Evolutionary conservation across 2,888 invertebrate species (phyloP).

Genomic region (Ennomos erosarius): DNA sequence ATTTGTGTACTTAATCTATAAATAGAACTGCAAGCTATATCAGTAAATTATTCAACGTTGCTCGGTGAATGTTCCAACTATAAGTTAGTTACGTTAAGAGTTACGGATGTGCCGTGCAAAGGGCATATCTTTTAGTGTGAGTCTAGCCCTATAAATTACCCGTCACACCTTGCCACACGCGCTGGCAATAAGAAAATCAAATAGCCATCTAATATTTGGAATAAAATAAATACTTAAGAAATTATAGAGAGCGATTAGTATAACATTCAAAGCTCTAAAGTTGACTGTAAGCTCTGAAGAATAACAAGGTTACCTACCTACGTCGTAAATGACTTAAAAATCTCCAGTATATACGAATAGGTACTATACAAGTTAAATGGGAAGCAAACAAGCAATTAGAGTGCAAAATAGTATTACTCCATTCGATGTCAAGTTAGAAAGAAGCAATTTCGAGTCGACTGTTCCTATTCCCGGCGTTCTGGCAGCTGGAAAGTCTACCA

Average conservation of each 20-base stretch:
- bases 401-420: slow-evolving; percentile 39
- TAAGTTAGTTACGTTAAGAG: slow-evolving; percentile 32
- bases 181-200: slow-evolving; percentile 44
- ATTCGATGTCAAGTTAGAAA: slow-evolving; percentile 41
- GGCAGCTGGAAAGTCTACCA: slow-evolving; percentile 35
- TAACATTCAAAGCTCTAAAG: too few species aligned
- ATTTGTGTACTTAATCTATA: too few species aligned
- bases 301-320: not conserved
- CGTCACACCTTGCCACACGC: slow-evolving; percentile 46
- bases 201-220: slow-evolving; percentile 36
- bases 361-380: slow-evolving; percentile 47
- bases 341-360: not conserved
- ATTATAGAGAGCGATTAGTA: slow-evolving; percentile 3
- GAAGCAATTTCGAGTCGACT: slow-evolving; percentile 43
- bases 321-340: slow-evolving; percentile 4
- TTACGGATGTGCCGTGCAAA: slow-evolving; percentile 53
- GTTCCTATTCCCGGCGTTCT: slow-evolving; percentile 30
- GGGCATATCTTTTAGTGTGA: slow-evolving; percentile 43
- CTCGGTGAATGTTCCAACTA: not conserved
- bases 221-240: too few species aligned
- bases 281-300: not conserved
- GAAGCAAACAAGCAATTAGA: slow-evolving; percentile 54
- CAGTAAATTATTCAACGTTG: not conserved
- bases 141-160: slow-evolving; percentile 60
- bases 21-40: not conserved